These are phyloP conservation scores for Drosophila hawaiiensis DNA, from an alignment of 2,888 invertebrate species.

Conservation along the genomic window DNA sequence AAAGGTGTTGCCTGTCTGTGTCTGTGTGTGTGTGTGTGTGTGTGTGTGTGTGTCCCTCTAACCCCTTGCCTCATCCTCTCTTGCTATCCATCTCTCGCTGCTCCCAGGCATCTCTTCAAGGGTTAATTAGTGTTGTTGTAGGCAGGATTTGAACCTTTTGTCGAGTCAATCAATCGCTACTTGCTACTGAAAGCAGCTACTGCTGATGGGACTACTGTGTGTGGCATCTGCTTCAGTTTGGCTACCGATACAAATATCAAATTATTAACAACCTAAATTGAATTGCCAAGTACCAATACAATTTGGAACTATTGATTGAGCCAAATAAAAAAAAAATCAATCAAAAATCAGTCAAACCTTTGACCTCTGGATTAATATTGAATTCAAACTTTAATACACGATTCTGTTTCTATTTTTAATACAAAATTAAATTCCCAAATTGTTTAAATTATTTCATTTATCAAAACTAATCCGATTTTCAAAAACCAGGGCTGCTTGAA, in stretches of 20 bases:
- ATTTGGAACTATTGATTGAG: background rate
- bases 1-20: slow-evolving; percentile 65
- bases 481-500: background rate
- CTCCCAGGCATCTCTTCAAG: slow-evolving; percentile 22
- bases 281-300: background rate
- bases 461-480: background rate
- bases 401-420: background rate
- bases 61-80: background rate
- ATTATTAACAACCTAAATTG: background rate
- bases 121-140: slow-evolving; percentile 60
- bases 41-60: background rate
- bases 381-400: background rate
- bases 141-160: slow-evolving; percentile 45
- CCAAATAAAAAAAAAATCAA: too few species aligned
- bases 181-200: slow-evolving; percentile 27
- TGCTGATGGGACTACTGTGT: slow-evolving; percentile 1
- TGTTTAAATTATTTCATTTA: background rate
- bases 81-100: background rate
- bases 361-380: too few species aligned
- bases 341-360: too few species aligned
- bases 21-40: background rate
- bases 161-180: slow-evolving; percentile 38
- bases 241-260: background rate
- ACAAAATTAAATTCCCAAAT: too few species aligned
- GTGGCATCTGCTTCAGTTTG: background rate